Conservation (phyloP, 2,888 invertebrate species). For the Amphipyra berbera region DNA sequence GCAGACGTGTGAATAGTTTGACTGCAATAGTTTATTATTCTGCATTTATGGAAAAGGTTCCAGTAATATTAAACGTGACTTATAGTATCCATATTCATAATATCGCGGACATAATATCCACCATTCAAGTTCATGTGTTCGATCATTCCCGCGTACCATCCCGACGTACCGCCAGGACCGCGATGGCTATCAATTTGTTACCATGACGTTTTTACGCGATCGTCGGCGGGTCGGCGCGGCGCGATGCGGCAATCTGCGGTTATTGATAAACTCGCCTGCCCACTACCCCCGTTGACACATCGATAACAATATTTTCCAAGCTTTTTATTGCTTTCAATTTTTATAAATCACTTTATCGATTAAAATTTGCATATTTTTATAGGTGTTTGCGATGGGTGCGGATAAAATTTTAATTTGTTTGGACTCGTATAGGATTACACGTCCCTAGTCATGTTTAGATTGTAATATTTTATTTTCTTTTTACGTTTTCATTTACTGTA, state of each 20-base stretch:
- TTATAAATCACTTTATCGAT: constrained; percentile 57
- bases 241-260: constrained; percentile 33
- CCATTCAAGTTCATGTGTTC: constrained; percentile 16
- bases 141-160: constrained; percentile 40
- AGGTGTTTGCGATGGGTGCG: constrained; percentile 18
- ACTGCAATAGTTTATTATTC: no score
- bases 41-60: not conserved
- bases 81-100: constrained; percentile 16
- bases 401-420: constrained; percentile 51
- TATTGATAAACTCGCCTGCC: constrained; percentile 49
- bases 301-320: constrained; percentile 54
- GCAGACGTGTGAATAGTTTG: no score
- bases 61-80: not conserved
- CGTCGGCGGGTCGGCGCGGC: constrained; percentile 23
- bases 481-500: no score
- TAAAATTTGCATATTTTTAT: constrained; percentile 54
- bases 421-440: constrained; percentile 32
- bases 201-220: constrained; percentile 50
- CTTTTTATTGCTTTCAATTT: constrained; percentile 51
- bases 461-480: constrained; percentile 5
- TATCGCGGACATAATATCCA: constrained; percentile 35
- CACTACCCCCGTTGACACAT: constrained; percentile 43
- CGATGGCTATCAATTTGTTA: constrained; percentile 54
- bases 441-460: constrained; percentile 34
- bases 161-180: constrained; percentile 17